A percentile compares a stretch with the other conserved stretches of the same genome.
Conservation (phyloP, 2,888 invertebrate species). For the Mayetiola destructor region DNA sequence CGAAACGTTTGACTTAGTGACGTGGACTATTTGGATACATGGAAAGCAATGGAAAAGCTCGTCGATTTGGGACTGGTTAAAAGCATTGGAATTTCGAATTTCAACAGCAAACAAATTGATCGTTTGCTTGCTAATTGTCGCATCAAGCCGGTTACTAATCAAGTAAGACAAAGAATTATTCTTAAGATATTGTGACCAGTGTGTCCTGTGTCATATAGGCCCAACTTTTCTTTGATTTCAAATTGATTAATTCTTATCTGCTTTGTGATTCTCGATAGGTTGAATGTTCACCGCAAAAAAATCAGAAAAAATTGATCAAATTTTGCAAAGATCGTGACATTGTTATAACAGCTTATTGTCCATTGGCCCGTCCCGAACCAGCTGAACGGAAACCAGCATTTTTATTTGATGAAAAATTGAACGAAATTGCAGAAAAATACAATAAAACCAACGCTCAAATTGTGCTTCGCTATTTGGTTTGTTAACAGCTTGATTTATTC, state of each 20-base stretch:
- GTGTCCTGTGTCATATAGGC: too few relatives aligned
- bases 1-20: slow-evolving; percentile 41
- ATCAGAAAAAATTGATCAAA: slow-evolving; percentile 49
- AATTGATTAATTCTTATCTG: not conserved
- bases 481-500: not conserved
- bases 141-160: slow-evolving; percentile 51
- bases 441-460: slow-evolving; percentile 48
- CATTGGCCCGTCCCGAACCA: slow-evolving; percentile 50
- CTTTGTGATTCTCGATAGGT: not conserved
- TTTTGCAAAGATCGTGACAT: slow-evolving; percentile 52
- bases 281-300: slow-evolving; percentile 37
- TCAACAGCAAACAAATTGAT: slow-evolving; percentile 62
- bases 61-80: slow-evolving; percentile 52
- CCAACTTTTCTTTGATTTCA: too few relatives aligned
- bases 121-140: slow-evolving; percentile 47
- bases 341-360: slow-evolving; percentile 53
- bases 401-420: slow-evolving; percentile 32
- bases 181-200: slow-evolving; percentile 13
- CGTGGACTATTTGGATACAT: slow-evolving; percentile 61
- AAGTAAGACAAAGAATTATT: slow-evolving; percentile 27
- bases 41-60: slow-evolving; percentile 64
- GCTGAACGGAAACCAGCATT: slow-evolving; percentile 38
- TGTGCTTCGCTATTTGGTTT: slow-evolving; percentile 41
- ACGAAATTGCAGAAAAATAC: slow-evolving; percentile 43
- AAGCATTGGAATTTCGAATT: slow-evolving; percentile 78